Evolutionary conservation across 2,113 vertebrate species (phyloP).

Genomic region (Seriola quinqueradiata): DNA sequence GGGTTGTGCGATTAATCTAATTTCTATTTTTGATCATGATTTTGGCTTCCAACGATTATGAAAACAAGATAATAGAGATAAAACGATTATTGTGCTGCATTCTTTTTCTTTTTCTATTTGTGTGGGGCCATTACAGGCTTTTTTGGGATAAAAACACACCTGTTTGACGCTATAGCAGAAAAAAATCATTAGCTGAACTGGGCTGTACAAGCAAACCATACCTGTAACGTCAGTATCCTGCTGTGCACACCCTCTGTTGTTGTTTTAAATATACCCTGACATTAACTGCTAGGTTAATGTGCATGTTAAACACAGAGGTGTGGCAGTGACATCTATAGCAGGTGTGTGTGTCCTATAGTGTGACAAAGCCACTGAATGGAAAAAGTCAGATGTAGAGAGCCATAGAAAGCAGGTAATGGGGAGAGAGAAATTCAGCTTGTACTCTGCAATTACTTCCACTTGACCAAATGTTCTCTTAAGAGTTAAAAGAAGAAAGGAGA

Average conservation of each 20-base stretch:
- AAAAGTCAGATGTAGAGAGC: background rate
- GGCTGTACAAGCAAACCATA: background rate
- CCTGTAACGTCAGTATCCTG: background rate
- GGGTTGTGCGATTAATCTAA: too few species aligned
- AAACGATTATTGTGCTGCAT: too few species aligned
- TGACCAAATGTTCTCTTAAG: background rate
- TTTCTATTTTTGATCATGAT: too few species aligned
- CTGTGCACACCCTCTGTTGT: background rate
- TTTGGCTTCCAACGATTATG: too few species aligned
- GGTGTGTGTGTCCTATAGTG: background rate
- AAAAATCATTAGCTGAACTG: too few species aligned
- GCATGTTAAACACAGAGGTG: background rate
- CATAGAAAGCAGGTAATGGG: background rate
- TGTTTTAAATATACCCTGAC: background rate
- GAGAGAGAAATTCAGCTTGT: too few species aligned
- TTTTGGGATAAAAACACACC: too few species aligned
- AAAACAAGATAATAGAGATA: too few species aligned
- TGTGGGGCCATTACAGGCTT: too few species aligned
- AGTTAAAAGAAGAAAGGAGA: background rate
- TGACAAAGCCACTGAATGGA: background rate
- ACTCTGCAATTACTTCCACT: background rate
- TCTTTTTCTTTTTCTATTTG: too few species aligned
- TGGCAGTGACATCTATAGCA: background rate
- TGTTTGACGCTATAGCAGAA: too few species aligned
- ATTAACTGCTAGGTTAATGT: conserved; percentile 7